Evolutionary conservation across 2,888 invertebrate genomes (phyloP).

Genomic region (Rugalucina vietnamica): DNA sequence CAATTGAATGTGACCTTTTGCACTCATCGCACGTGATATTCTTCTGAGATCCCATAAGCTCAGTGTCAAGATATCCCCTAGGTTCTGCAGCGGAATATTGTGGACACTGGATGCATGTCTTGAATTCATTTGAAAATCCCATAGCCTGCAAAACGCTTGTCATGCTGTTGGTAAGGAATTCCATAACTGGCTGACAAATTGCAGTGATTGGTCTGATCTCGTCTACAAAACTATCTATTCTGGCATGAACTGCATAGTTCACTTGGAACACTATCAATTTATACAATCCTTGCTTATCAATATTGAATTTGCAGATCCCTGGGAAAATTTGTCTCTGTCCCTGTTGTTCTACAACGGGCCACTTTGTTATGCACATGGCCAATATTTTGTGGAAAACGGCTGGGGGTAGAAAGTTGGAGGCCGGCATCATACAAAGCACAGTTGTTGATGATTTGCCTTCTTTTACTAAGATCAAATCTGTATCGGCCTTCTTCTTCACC

Average conservation of each 20-base stretch:
- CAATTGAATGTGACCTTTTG: background rate
- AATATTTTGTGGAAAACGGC: background rate
- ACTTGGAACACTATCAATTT: background rate
- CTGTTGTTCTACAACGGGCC: background rate
- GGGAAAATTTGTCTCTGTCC: too few relatives aligned
- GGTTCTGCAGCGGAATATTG: background rate
- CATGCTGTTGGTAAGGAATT: background rate
- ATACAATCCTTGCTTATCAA: background rate
- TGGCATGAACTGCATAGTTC: background rate
- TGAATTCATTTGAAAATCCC: background rate
- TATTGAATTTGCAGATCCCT: too few relatives aligned
- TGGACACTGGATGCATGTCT: background rate
- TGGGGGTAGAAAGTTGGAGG: background rate
- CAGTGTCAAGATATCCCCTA: background rate
- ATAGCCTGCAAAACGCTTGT: background rate
- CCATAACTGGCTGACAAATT: background rate
- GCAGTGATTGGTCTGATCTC: background rate
- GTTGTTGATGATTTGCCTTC: background rate
- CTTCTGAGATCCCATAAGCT: background rate
- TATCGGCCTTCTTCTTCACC: too few relatives aligned
- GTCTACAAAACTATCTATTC: background rate
- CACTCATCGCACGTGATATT: background rate
- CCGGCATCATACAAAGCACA: background rate
- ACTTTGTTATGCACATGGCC: background rate
- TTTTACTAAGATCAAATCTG: too few relatives aligned